Evolutionary conservation across 2,888 invertebrate species (phyloP).

Genomic region (Seira ritae): DNA sequence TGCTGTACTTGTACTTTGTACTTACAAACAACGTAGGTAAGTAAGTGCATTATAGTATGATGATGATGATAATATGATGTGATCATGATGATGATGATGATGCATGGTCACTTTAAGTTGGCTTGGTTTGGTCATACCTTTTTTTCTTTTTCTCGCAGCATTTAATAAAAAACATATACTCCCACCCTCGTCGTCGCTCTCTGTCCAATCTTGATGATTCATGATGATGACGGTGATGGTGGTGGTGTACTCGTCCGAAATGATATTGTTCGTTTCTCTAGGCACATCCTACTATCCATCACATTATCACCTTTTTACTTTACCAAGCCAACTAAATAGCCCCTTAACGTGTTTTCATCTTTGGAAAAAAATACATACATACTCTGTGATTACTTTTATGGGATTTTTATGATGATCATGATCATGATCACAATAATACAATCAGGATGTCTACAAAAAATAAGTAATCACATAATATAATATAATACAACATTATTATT

Average conservation of each 20-base stretch:
- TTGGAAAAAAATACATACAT: constrained; percentile 5
- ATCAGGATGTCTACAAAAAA: neutral
- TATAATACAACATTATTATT: neutral
- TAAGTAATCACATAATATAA: neutral
- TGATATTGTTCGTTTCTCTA: constrained; percentile 7
- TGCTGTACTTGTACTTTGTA: neutral
- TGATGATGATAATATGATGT: too few relatives aligned
- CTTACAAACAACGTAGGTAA: too few relatives aligned
- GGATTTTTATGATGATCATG: constrained; percentile 16
- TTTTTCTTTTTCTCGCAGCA: neutral
- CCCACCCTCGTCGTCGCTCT: constrained; percentile 7
- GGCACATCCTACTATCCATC: neutral
- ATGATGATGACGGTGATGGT: constrained; percentile 1
- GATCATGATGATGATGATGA: too few relatives aligned
- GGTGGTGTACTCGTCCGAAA: neutral
- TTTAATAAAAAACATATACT: neutral
- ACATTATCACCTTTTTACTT: constrained; percentile 6
- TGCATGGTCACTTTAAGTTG: neutral
- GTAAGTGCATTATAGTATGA: too few relatives aligned
- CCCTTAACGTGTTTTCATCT: neutral
- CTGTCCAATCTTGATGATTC: constrained; percentile 16
- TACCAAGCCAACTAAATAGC: neutral
- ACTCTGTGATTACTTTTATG: constrained; percentile 9
- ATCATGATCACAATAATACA: neutral
- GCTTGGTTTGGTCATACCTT: neutral